These are phyloP conservation scores for Emydura subglobosa DNA, from an alignment of 2,113 vertebrate species.

Conservation along the genomic window DNA sequence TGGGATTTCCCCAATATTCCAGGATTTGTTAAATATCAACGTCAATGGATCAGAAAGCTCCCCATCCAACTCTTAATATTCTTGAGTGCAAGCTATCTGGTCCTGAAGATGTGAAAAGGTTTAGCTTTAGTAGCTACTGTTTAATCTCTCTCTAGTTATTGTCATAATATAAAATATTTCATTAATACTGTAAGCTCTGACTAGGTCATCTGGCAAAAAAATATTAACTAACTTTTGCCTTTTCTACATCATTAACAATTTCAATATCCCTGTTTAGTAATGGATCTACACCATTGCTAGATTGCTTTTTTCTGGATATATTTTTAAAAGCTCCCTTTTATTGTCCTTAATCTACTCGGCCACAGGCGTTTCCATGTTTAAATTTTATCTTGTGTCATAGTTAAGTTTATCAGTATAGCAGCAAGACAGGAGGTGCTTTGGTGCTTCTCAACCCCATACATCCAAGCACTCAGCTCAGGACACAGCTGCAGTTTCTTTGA, in stretches of 20 bases:
- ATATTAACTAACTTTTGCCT: not conserved
- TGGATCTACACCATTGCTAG: not conserved
- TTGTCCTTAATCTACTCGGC: not conserved
- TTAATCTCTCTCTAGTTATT: not conserved
- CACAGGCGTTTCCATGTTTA: not conserved
- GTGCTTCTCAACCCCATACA: not conserved
- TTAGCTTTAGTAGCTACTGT: not conserved
- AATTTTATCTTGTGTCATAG: not conserved
- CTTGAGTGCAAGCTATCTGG: not conserved
- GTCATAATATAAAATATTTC: not conserved
- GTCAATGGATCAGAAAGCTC: not conserved
- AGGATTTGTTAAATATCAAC: not conserved
- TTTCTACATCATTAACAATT: not conserved
- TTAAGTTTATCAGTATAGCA: not conserved
- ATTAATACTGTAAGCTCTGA: not conserved
- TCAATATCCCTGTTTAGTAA: not conserved
- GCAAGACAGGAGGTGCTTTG: not conserved
- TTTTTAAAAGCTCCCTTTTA: not conserved
- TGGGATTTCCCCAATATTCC: not conserved
- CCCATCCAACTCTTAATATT: not conserved
- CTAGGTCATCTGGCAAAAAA: not conserved
- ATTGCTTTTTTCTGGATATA: not conserved
- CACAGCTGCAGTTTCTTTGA: not conserved
- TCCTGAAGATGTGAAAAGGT: not conserved
- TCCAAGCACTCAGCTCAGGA: not conserved